Evolutionary conservation across 1,140 invertebrate genomes (phyloP).

Genomic region (Goniozus legneri): DNA sequence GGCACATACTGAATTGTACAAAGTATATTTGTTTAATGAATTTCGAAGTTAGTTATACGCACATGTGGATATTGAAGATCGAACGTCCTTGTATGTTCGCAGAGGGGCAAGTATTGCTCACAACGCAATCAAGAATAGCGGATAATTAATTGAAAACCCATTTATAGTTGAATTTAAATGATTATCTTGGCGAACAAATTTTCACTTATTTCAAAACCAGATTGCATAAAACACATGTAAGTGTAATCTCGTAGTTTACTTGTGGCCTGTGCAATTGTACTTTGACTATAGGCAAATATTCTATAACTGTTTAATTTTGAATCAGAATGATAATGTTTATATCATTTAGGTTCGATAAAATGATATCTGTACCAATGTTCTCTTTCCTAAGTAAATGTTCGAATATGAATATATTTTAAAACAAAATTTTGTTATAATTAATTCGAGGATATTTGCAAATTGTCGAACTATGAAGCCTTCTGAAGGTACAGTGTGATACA

Average conservation of each 20-base stretch:
- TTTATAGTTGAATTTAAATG: conserved; percentile 7
- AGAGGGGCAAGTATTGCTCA: too few species aligned
- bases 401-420: neutral
- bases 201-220: conserved; percentile 1
- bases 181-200: neutral
- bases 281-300: conserved; percentile 18
- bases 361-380: neutral
- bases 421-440: conserved; percentile 11
- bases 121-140: too few species aligned
- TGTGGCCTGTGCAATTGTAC: conserved; percentile 5
- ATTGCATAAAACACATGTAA: conserved; percentile 5
- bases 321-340: too few species aligned
- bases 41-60: conserved; percentile 12
- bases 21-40: conserved; percentile 15
- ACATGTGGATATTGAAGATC: conserved; percentile 9
- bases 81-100: too few species aligned
- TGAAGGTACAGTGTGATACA: conserved; percentile 12
- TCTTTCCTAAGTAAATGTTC: neutral
- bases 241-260: conserved; percentile 11
- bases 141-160: too few species aligned
- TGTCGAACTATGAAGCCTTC: conserved; percentile 10
- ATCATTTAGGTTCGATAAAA: too few species aligned
- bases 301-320: too few species aligned
- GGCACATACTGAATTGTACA: conserved; percentile 27
- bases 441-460: conserved; percentile 12